phyloP scores from a whole-genome alignment of 2,888 invertebrate genomes.

The Drosophila kambysellisi region DNA sequence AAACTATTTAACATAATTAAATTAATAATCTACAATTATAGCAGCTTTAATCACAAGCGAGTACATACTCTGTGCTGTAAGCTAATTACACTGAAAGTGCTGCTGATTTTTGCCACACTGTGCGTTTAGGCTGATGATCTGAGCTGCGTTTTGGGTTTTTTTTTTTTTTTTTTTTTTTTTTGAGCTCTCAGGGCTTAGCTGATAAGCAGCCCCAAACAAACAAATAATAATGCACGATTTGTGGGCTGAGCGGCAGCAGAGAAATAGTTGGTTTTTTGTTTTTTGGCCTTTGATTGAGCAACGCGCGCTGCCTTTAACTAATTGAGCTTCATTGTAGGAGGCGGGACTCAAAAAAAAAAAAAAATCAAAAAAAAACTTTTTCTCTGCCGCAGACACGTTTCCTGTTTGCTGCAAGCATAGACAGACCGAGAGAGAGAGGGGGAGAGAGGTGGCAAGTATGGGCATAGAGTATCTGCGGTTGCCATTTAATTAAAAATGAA shows the following conservation, averaged over 20 bases:
- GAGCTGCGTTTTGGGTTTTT: slow-evolving; percentile 51
- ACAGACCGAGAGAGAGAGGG: neutral
- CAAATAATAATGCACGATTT: slow-evolving; percentile 80
- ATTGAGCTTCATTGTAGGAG: slow-evolving; percentile 73
- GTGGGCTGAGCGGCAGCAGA: slow-evolving; percentile 41
- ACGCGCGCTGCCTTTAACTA: slow-evolving; percentile 70
- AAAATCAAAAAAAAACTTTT: slow-evolving; percentile 10
- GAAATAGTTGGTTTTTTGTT: slow-evolving; percentile 10
- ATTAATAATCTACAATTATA: neutral
- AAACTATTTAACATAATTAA: neutral
- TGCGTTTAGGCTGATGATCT: slow-evolving; percentile 35
- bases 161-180: slow-evolving; percentile 3
- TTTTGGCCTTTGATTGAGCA: slow-evolving; percentile 68
- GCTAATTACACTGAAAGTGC: rapidly evolving
- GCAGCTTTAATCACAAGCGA: neutral
- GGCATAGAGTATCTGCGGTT: slow-evolving; percentile 46
- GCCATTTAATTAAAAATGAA: slow-evolving; percentile 77
- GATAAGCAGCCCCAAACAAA: slow-evolving; percentile 78
- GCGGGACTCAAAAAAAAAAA: slow-evolving; percentile 45
- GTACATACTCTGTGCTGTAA: neutral
- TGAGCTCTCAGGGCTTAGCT: slow-evolving; percentile 44
- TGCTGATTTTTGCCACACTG: slow-evolving; percentile 25
- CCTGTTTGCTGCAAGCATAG: slow-evolving; percentile 42
- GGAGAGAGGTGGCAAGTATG: neutral
- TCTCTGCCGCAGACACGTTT: slow-evolving; percentile 55